phyloP scores from a whole-genome alignment of 2,113 vertebrate genomes.

The Sinocyclocheilus anshuiensis region DNA sequence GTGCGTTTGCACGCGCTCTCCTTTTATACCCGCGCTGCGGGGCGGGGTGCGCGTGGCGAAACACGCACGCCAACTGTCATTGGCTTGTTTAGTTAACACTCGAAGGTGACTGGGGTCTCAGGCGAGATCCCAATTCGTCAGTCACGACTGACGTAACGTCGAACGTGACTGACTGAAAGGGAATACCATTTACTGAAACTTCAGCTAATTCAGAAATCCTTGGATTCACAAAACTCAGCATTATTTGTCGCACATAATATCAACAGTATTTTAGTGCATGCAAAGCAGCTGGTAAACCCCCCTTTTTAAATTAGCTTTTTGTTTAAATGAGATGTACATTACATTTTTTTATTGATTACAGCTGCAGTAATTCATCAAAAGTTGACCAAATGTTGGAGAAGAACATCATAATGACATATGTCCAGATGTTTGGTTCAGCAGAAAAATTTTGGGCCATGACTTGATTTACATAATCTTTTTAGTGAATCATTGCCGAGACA shows the following conservation, averaged over 20 bases:
- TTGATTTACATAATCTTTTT: not conserved
- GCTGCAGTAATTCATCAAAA: slow-evolving; percentile 1
- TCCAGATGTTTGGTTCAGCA: slow-evolving; percentile 1
- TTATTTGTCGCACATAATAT: not conserved
- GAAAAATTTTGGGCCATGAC: not conserved
- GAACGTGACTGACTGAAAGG: too few relatives aligned
- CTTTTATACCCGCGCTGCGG: too few relatives aligned
- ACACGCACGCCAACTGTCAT: too few relatives aligned
- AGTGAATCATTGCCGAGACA: not conserved
- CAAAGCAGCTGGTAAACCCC: not conserved
- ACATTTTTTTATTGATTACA: not conserved
- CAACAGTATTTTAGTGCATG: not conserved
- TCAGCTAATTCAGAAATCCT: not conserved
- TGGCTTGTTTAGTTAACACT: too few relatives aligned
- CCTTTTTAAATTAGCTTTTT: not conserved
- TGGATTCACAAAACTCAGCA: not conserved
- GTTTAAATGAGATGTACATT: not conserved
- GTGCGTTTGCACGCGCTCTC: too few relatives aligned
- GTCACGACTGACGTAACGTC: too few relatives aligned
- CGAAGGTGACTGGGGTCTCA: too few relatives aligned
- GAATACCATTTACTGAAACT: not conserved
- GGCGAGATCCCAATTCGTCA: too few relatives aligned
- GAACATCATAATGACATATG: not conserved
- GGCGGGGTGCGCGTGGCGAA: too few relatives aligned
- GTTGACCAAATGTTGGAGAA: not conserved